A percentile compares a stretch with the other conserved stretches of the same genome.
These are phyloP conservation scores for Xylota segnis DNA, from an alignment of 2,888 invertebrate species.

Conservation along the genomic window DNA sequence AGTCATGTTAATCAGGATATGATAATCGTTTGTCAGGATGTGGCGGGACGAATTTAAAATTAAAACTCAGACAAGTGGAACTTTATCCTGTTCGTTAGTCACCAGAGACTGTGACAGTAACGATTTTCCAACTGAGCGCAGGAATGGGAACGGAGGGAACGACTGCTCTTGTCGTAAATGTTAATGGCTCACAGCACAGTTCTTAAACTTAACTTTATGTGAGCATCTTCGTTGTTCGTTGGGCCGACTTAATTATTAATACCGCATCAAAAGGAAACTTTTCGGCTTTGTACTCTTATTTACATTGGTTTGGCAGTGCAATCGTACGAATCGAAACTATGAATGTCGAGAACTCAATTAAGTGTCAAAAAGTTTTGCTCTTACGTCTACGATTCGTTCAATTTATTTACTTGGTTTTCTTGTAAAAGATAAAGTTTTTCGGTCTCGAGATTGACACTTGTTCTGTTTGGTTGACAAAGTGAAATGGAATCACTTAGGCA, in stretches of 20 bases:
- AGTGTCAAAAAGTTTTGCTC: conserved; percentile 72
- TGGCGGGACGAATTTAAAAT: conserved; percentile 77
- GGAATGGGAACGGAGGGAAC: background rate
- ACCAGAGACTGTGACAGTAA: conserved; percentile 76
- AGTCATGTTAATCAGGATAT: conserved; percentile 85
- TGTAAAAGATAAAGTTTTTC: conserved; percentile 72
- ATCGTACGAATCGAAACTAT: conserved; percentile 73
- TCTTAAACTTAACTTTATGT: conserved; percentile 62
- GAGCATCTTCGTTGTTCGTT: conserved; percentile 23
- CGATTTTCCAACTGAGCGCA: conserved; percentile 72
- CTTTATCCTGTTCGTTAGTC: conserved; percentile 76
- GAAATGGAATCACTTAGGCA: conserved; percentile 75
- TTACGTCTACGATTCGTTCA: conserved; percentile 52
- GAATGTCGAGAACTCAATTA: conserved; percentile 71
- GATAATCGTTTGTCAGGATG: conserved; percentile 83
- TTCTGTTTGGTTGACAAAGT: conserved; percentile 74
- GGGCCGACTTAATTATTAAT: conserved; percentile 71
- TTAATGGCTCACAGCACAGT: conserved; percentile 66
- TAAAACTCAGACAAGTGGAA: conserved; percentile 77
- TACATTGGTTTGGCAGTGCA: conserved; percentile 71
- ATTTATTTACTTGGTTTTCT: conserved; percentile 62
- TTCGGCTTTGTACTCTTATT: conserved; percentile 54
- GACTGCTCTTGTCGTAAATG: conserved; percentile 66
- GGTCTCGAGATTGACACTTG: conserved; percentile 73
- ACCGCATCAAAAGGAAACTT: conserved; percentile 74